These are phyloP conservation scores for Oligia latruncula DNA, from an alignment of 2,888 invertebrate genomes.

Conservation along the genomic window DNA sequence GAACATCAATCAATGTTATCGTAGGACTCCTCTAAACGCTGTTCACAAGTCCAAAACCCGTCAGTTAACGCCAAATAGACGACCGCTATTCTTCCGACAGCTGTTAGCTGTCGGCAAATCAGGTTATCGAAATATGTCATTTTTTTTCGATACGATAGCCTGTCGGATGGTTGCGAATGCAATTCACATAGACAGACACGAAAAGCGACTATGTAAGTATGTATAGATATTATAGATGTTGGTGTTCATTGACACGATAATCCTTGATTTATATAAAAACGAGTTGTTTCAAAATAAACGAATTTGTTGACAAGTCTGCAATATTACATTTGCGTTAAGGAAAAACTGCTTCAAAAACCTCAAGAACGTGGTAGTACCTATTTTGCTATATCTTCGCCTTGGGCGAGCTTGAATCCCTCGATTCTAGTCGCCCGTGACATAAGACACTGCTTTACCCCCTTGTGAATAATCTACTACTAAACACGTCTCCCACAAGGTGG, in stretches of 20 bases:
- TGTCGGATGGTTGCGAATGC: not conserved
- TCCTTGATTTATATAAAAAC: not conserved
- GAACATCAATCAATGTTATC: not conserved
- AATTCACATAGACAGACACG: not conserved
- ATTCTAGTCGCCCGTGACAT: not conserved
- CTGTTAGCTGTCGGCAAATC: not conserved
- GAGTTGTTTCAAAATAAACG: not conserved
- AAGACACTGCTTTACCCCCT: not conserved
- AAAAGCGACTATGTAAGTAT: not conserved
- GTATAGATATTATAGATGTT: not conserved
- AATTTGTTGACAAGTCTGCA: not conserved
- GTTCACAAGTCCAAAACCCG: not conserved
- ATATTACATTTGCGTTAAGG: slow-evolving; percentile 23
- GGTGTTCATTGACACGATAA: slow-evolving; percentile 6
- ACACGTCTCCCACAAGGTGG: too few species aligned
- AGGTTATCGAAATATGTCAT: not conserved
- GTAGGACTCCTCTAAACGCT: not conserved
- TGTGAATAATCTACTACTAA: not conserved
- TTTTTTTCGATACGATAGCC: not conserved
- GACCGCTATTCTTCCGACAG: not conserved
- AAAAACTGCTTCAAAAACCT: slow-evolving; percentile 32
- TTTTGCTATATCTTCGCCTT: not conserved
- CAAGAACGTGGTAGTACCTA: not conserved
- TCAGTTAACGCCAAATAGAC: not conserved
- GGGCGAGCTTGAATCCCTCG: not conserved